Conservation (phyloP, 2,888 invertebrate species). For the Eutolmus rufibarbis region DNA sequence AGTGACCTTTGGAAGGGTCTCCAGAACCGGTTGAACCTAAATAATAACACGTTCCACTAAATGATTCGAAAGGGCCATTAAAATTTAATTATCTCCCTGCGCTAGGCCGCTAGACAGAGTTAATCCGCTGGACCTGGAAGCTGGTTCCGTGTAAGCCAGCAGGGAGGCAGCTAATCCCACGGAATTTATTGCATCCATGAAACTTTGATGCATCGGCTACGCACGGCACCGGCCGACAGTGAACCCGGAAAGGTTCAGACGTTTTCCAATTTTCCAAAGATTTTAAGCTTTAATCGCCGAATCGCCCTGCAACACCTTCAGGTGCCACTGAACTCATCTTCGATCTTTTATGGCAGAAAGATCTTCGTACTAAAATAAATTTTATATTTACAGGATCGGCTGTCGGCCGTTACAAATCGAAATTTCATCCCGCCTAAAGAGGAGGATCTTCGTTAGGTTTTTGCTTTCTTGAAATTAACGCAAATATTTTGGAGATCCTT, state of each 20-base stretch:
- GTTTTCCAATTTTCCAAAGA: neutral
- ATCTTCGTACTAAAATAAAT: neutral
- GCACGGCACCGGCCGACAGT: neutral
- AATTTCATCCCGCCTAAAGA: conserved; percentile 8
- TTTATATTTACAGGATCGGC: neutral
- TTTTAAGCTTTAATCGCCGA: neutral
- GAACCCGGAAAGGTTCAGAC: neutral
- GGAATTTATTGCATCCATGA: neutral
- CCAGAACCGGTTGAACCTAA: conserved; percentile 23
- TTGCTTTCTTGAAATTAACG: conserved; percentile 39
- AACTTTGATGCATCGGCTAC: neutral
- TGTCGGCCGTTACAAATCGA: neutral
- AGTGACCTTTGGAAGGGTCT: conserved; percentile 27
- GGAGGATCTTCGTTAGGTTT: neutral
- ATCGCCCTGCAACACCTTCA: neutral
- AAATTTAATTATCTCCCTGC: conserved; percentile 36
- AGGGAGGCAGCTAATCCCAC: neutral
- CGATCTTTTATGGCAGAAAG: neutral
- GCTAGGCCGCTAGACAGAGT: neutral
- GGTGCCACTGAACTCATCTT: neutral
- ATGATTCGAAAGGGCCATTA: conserved; percentile 40
- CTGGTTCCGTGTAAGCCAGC: neutral
- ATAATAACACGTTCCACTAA: conserved; percentile 39
- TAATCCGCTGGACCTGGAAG: neutral
- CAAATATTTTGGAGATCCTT: conserved; percentile 37